Evolutionary conservation across 2,797 vertebrate species (phyloP).

Genomic region (Sylvia borin): DNA sequence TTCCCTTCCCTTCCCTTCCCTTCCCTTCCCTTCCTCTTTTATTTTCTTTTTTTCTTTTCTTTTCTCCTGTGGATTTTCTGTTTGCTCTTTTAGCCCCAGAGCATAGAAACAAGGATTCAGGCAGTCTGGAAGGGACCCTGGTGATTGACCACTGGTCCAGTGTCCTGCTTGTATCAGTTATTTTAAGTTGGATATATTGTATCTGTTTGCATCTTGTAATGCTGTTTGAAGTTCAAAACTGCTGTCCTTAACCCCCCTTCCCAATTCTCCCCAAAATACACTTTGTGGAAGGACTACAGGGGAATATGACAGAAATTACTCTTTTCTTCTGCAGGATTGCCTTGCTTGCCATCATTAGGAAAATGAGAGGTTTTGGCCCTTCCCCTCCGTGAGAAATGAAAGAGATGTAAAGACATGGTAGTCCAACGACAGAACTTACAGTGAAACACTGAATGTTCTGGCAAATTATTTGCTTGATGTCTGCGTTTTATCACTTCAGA

Average conservation of each 20-base stretch:
- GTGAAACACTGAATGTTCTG: neutral
- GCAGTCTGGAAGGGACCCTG: neutral
- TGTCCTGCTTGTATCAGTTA: accelerated
- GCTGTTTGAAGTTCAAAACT: neutral
- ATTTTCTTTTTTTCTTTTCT: neutral
- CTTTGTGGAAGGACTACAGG: neutral
- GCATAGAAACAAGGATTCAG: neutral
- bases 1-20: too few relatives aligned
- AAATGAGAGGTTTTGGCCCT: neutral
- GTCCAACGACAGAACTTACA: neutral
- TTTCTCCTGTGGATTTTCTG: neutral
- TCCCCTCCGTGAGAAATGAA: neutral
- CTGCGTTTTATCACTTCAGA: neutral
- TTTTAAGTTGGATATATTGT: neutral
- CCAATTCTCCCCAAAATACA: neutral
- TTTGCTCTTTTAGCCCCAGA: neutral
- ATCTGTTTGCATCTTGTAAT: neutral
- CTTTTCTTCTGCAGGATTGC: neutral
- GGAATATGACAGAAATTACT: neutral
- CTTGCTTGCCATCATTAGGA: neutral
- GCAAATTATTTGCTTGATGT: neutral
- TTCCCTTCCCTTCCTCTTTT: neutral
- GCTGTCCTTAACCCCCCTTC: neutral
- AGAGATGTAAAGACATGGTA: neutral
- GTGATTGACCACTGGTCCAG: neutral